Evolutionary conservation across 2,113 vertebrate species (phyloP).

Genomic region (Astatotilapia flaviijosephi): DNA sequence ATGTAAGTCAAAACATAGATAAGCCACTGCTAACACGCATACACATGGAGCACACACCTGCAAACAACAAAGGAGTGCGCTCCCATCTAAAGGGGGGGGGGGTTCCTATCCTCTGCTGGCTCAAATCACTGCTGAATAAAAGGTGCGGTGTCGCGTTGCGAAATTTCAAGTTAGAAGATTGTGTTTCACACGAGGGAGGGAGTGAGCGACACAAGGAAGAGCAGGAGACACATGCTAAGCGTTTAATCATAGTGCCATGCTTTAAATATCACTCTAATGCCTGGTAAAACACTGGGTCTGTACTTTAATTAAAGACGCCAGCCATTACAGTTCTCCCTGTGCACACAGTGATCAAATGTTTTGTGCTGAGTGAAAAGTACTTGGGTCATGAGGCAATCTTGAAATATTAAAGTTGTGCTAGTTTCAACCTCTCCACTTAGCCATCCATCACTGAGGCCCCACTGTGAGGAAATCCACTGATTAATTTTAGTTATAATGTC

Average conservation of each 20-base stretch:
- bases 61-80: slow-evolving; percentile 13
- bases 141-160: slow-evolving; percentile 48
- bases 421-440: background rate
- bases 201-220: slow-evolving; percentile 35
- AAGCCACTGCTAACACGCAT: background rate
- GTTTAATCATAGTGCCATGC: slow-evolving; percentile 62
- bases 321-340: slow-evolving; percentile 30
- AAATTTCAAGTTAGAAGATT: slow-evolving; percentile 9
- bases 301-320: slow-evolving; percentile 59
- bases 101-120: background rate
- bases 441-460: background rate
- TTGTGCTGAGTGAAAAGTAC: slow-evolving; percentile 6
- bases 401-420: slow-evolving; percentile 3
- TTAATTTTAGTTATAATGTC: background rate
- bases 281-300: slow-evolving; percentile 58
- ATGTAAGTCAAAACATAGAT: slow-evolving; percentile 1
- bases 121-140: slow-evolving; percentile 53
- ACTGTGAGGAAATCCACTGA: background rate
- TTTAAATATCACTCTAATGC: slow-evolving; percentile 67
- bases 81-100: background rate
- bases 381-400: background rate
- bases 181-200: slow-evolving; percentile 49
- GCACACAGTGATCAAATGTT: slow-evolving; percentile 23
- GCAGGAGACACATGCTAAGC: slow-evolving; percentile 61
- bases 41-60: background rate